These are phyloP conservation scores for Harpagifer antarcticus DNA, from an alignment of 2,797 vertebrate species.

Conservation along the genomic window DNA sequence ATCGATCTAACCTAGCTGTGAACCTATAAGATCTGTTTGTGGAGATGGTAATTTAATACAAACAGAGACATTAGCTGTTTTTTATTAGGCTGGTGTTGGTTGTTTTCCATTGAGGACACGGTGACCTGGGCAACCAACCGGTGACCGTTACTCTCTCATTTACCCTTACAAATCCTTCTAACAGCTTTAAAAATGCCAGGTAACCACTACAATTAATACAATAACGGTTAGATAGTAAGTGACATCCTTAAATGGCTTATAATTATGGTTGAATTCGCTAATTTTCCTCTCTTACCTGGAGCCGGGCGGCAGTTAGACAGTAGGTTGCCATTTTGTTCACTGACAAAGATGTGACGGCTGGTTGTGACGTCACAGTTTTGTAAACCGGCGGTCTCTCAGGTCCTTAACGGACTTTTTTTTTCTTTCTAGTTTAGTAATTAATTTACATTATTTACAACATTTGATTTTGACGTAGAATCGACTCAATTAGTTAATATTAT, in stretches of 20 bases:
- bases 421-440: background rate
- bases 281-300: constrained; percentile 87
- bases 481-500: rapidly evolving
- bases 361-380: constrained; percentile 82
- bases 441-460: background rate
- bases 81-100: background rate
- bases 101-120: constrained; percentile 64
- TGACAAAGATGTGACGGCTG: constrained; percentile 95
- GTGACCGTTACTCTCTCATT: constrained; percentile 3
- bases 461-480: rapidly evolving
- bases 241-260: background rate
- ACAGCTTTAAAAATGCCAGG: rapidly evolving
- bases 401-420: constrained; percentile 34
- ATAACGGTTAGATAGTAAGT: rapidly evolving
- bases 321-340: constrained; percentile 99
- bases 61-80: background rate
- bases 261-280: background rate
- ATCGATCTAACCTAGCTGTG: rapidly evolving
- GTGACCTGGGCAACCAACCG: constrained; percentile 68
- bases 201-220: rapidly evolving
- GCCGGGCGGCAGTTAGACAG: constrained; percentile 90
- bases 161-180: rapidly evolving
- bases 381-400: constrained; percentile 11
- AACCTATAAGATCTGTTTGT: rapidly evolving
- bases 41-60: rapidly evolving